phyloP scores from a whole-genome alignment of 2,113 vertebrate species.

The Pseudolaguvia tuberculata region DNA sequence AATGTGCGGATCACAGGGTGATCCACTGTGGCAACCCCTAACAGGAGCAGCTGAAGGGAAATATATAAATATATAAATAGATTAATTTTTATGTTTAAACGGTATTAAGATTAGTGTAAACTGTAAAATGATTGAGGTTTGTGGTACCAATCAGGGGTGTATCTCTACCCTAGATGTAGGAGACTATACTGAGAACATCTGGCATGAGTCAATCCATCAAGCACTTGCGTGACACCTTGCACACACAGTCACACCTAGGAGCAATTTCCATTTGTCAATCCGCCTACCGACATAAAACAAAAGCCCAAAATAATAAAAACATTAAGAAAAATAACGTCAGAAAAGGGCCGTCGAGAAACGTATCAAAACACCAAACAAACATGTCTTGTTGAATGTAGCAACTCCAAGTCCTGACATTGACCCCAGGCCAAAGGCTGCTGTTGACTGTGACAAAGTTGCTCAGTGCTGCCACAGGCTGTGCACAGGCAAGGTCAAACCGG shows the following conservation, averaged over 20 bases:
- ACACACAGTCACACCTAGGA: background rate
- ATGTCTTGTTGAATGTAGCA: constrained; percentile 17
- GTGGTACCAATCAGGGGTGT: background rate
- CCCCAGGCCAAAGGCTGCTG: constrained; percentile 46
- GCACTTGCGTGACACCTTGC: background rate
- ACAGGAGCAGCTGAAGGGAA: too few species aligned
- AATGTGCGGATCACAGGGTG: too few species aligned
- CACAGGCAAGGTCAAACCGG: constrained; percentile 60
- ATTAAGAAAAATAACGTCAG: background rate
- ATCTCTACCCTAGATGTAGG: background rate
- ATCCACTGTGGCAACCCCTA: too few species aligned
- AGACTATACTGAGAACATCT: background rate
- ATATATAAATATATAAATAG: too few species aligned
- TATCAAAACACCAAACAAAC: constrained; percentile 12
- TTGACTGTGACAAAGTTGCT: constrained; percentile 51
- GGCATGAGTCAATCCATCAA: background rate
- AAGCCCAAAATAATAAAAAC: background rate
- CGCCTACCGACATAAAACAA: background rate
- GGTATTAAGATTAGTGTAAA: too few species aligned
- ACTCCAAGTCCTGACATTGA: constrained; percentile 37
- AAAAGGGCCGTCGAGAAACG: background rate
- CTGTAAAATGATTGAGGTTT: too few species aligned
- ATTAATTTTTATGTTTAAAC: too few species aligned
- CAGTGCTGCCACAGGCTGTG: constrained; percentile 51
- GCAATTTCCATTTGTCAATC: background rate